phyloP scores from a whole-genome alignment of 2,113 vertebrate genomes.

The Cyrtonyx montezumae region DNA sequence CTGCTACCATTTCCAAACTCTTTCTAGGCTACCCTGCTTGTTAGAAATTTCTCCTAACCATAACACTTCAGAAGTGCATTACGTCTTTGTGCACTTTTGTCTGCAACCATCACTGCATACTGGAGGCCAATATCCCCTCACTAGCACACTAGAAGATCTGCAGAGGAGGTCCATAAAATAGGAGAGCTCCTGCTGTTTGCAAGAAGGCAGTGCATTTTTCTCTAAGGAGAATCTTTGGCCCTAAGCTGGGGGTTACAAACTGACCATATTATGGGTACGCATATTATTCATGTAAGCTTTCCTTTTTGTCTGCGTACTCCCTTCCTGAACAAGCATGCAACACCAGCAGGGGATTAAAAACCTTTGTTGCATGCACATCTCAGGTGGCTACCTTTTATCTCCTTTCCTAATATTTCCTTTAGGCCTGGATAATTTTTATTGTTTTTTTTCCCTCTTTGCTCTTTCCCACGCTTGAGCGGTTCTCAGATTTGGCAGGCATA shows the following conservation, averaged over 20 bases:
- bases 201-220: neutral
- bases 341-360: slow-evolving; percentile 24
- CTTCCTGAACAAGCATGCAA: neutral
- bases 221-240: neutral
- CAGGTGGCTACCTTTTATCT: slow-evolving; percentile 15
- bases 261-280: neutral
- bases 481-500: slow-evolving; percentile 27
- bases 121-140: neutral
- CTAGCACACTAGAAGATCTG: neutral
- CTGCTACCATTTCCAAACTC: neutral
- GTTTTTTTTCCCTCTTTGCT: slow-evolving; percentile 1
- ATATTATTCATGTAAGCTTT: neutral
- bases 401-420: slow-evolving; percentile 30
- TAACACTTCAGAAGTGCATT: neutral
- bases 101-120: neutral
- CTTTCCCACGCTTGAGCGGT: neutral
- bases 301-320: slow-evolving; percentile 28
- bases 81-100: neutral
- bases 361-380: neutral
- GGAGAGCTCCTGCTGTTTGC: neutral
- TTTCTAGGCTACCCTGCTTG: neutral
- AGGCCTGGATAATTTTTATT: slow-evolving; percentile 19
- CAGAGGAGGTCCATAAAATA: neutral
- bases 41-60: neutral
- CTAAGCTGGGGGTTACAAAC: neutral